Evolutionary conservation across 2,797 vertebrate species (phyloP), one percentile per base, ranked within the genome.

Genomic region (Cuniculus paca): DNA sequence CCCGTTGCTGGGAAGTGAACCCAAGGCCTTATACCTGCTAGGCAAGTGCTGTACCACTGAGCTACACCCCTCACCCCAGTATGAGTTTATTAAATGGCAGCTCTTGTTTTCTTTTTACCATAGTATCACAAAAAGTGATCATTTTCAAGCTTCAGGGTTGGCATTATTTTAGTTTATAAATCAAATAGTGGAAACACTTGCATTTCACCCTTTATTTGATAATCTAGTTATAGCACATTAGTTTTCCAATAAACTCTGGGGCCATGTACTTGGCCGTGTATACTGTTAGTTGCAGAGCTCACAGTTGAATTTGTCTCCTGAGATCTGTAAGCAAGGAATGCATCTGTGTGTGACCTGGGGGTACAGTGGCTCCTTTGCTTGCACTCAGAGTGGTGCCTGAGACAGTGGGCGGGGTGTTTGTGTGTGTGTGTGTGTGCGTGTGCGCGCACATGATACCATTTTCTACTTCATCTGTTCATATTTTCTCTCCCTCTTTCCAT

Each of bases 251-350:
- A 88, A 75, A 95, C 70, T 82, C 75, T 78, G 98, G 95, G 95
- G 36, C 93, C 98, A 90, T 93, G 89, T 86, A 90, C 86, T 80
- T 97, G 83, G 52, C 89, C 97, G 50, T 94, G 8, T 77, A 19
- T 96, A 48, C 82, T 54, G 94, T 80, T 95, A 65, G 48, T n/a
- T 89, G 58, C 4, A 17, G 56, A 83, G 14, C 48, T 10, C 82
- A 68, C 72, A 36, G 14, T 70, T 89, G 63, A 70, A 36, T 75
- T 83, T 81, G n/a, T 82, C 58, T 17, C 10, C 0, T 63, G 79
- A 45, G 42, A 8, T 78, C 34, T 75, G 22, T 70, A 24, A 5
- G 31, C 56, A 60, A 52, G 13, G 34, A 26, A 83, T 17, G 54
- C 56, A 6, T 11, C 16, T 93, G 74, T 88, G 77, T 79, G 81